Evolutionary conservation across 2,888 invertebrate species (phyloP), one percentile per base, ranked within the genome.

Genomic region (Rotaria macrura): DNA sequence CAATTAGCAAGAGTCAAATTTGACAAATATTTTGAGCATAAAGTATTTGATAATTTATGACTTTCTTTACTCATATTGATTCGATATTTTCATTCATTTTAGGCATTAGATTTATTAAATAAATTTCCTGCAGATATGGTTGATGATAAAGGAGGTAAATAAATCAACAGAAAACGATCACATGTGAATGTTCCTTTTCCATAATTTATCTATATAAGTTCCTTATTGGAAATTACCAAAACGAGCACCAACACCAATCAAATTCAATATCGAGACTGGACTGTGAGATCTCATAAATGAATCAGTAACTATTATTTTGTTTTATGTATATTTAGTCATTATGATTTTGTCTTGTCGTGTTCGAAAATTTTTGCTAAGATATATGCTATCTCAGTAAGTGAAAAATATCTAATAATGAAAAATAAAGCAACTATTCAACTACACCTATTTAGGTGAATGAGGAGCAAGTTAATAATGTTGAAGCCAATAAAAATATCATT

Each of bases 201-300:
- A 25, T 54, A 29, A 25, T 52, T 54, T 54, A 14, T 83, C 52
- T 86, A 29, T 88, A 89, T 79, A 88, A 90, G 91, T 88, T 85
- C 87, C 88, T 43, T 91, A 91, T 87, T 91, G 91, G 91, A 90
- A 90, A 87, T 89, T 90, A 47, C 91, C 91, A 9, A 90, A 90
- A 87, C 87, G 90, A 85, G 90, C 90, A 17, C 91, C 91, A 55
- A 87, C 87, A 17, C 91, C 91, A 17, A 55, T 90, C 38, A 88
- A 87, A 43, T 91, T 91, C 88, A 88, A 90, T 87, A 40, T 87
- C 7, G 65, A 87, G 4, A 88, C 90, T 87, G 85, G 88, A 52
- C 55, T 89, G 90, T 90, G 88, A 89, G 88, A 87, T 40, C 72
- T 57, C 47, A 20, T 72, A 14, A 49, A 10, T 85, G 10, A 12